Conservation (phyloP, 1,140 invertebrate species). For the Pinna nobilis region DNA sequence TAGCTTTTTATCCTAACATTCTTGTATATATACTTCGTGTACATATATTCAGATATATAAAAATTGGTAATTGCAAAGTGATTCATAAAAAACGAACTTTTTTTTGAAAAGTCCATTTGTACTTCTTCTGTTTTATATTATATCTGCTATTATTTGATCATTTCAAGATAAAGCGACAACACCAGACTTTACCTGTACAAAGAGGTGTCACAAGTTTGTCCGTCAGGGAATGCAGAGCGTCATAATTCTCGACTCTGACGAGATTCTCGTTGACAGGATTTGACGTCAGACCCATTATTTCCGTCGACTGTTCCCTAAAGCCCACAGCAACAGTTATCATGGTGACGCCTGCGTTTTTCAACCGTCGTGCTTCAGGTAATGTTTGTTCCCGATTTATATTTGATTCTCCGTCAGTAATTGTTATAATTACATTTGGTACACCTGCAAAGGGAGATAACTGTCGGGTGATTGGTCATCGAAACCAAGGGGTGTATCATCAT, state of each 20-base stretch:
- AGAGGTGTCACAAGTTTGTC: constrained; percentile 57
- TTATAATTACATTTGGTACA: constrained; percentile 62
- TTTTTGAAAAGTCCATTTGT: too few relatives aligned
- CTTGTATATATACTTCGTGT: too few relatives aligned
- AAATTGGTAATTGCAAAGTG: too few relatives aligned
- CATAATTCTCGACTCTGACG: constrained; percentile 60
- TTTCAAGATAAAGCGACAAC: not conserved
- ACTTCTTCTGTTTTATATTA: too few relatives aligned
- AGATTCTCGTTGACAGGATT: constrained; percentile 60
- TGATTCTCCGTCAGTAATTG: constrained; percentile 68
- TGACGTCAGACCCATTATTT: constrained; percentile 62
- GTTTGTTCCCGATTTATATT: constrained; percentile 64
- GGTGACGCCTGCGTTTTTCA: constrained; percentile 59
- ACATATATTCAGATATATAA: too few relatives aligned
- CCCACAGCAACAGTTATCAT: constrained; percentile 67
- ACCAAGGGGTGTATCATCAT: too few relatives aligned
- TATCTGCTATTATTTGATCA: not conserved
- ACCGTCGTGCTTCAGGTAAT: constrained; percentile 56
- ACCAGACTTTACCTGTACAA: constrained; percentile 55
- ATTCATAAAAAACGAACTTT: too few relatives aligned
- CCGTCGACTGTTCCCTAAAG: constrained; percentile 42
- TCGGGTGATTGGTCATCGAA: too few relatives aligned
- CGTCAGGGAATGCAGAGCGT: constrained; percentile 52
- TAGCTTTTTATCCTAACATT: too few relatives aligned
- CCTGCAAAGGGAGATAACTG: constrained; percentile 38